phyloP scores from a whole-genome alignment of 1,140 invertebrate species.

The Pseudomyrmex flavicornis region DNA sequence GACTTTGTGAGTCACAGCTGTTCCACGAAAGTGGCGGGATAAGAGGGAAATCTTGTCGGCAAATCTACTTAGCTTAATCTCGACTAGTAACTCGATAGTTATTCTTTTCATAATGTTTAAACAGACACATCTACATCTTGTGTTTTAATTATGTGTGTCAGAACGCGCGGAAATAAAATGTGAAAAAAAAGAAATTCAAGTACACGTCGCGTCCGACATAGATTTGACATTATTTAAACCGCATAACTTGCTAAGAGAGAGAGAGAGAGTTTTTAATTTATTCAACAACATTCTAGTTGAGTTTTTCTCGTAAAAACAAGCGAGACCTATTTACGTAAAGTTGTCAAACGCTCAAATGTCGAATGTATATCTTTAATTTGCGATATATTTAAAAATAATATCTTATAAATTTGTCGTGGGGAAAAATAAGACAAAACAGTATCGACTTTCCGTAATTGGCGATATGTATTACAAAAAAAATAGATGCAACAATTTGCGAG shows the following conservation, averaged over 20 bases:
- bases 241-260: not conserved
- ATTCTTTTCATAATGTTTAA: conserved; percentile 52
- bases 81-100: conserved; percentile 35
- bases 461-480: not conserved
- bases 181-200: not conserved
- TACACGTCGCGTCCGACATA: no score
- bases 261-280: not conserved
- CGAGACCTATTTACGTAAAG: not conserved
- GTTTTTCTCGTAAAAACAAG: no score
- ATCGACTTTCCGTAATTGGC: conserved; percentile 8
- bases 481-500: not conserved
- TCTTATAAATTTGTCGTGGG: not conserved
- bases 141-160: not conserved
- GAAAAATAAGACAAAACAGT: not conserved
- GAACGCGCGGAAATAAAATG: not conserved
- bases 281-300: not conserved
- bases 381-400: not conserved
- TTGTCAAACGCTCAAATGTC: not conserved
- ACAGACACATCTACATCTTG: not conserved
- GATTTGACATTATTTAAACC: not conserved
- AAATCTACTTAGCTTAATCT: conserved; percentile 57
- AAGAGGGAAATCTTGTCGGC: conserved; percentile 53
- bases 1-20: conserved; percentile 37
- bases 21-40: conserved; percentile 53
- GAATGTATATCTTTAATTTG: not conserved